phyloP scores from a whole-genome alignment of 2,888 invertebrate genomes.

The Bimastos eiseni region DNA sequence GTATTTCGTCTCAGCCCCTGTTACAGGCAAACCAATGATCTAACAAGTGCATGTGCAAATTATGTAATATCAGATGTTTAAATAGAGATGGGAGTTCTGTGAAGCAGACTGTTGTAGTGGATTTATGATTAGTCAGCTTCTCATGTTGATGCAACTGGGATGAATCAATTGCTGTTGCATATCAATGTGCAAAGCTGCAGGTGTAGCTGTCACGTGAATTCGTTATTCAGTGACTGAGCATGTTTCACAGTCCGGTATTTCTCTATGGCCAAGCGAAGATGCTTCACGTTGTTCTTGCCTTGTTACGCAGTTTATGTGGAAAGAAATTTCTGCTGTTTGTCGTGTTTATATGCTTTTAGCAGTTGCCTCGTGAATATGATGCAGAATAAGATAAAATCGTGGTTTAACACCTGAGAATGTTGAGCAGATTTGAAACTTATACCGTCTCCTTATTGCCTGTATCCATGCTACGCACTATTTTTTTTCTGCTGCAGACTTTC shows the following conservation, averaged over 20 bases:
- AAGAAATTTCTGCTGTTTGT: background rate
- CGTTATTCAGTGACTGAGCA: background rate
- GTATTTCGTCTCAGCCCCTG: background rate
- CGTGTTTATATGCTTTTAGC: background rate
- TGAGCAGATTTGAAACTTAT: background rate
- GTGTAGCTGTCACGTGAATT: background rate
- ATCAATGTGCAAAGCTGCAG: background rate
- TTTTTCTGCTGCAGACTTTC: background rate
- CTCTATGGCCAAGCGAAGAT: background rate
- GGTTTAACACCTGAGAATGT: background rate
- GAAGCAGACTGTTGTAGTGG: background rate
- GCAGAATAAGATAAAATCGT: background rate
- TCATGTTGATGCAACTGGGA: background rate
- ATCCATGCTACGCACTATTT: background rate
- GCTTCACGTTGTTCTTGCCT: background rate
- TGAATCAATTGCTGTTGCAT: background rate
- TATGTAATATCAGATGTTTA: background rate
- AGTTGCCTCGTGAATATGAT: background rate
- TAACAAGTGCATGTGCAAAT: background rate
- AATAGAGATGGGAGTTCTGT: background rate
- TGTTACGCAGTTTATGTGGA: background rate
- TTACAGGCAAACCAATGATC: background rate
- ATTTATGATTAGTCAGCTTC: background rate
- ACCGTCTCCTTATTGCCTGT: background rate
- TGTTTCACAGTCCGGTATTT: background rate